Evolutionary conservation across 2,888 invertebrate genomes (phyloP), one percentile per base, ranked within the genome.

Genomic region (Caenorhabditis sinica): DNA sequence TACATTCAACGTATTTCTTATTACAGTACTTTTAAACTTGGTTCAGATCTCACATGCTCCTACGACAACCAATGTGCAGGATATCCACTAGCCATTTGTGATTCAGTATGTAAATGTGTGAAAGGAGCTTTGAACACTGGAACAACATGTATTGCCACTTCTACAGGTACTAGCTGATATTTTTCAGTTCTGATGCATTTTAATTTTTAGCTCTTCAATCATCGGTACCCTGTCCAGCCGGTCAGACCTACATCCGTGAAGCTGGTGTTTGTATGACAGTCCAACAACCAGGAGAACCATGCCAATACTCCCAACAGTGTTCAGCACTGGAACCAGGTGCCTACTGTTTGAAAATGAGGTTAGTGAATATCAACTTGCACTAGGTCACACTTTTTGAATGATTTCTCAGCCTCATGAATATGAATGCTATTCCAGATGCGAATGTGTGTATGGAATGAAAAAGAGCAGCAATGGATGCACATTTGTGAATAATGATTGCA

Each of bases 271-370:
- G 93, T 85, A 91, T 93, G 89, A 91, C 91, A 60, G 93, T 87
- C 56, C 90, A 91, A 65, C 82, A 83, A 28, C 93, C 93, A 1
- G 92, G 92, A 23, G 88, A 87, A 8, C 93, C 93, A 3, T 93
- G 93, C 53, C 93, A 93, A 79, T 93, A 93, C 83, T 91, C 92
- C 0, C 93, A 93, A 81, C 93, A 93, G 75, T 93, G 93, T 71
- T 87, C 90, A n/a, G 90, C 92, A 9, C 25, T 83, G 9, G 92
- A 93, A 56, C 83, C 88, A 15, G 93, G 93, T 11, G 89, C 93
- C 1, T 93, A 93, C 85, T 93, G 93, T 60, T 83, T 90, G 33
- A 81, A 87, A 43, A 88, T 91, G 75, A 79, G 72, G 80, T 77
- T 8, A 43, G 56, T 2, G 8, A 11, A 11, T 13, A 17, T 11